Evolutionary conservation across 2,113 vertebrate genomes (phyloP).

Genomic region (Syngnathus scovelli): DNA sequence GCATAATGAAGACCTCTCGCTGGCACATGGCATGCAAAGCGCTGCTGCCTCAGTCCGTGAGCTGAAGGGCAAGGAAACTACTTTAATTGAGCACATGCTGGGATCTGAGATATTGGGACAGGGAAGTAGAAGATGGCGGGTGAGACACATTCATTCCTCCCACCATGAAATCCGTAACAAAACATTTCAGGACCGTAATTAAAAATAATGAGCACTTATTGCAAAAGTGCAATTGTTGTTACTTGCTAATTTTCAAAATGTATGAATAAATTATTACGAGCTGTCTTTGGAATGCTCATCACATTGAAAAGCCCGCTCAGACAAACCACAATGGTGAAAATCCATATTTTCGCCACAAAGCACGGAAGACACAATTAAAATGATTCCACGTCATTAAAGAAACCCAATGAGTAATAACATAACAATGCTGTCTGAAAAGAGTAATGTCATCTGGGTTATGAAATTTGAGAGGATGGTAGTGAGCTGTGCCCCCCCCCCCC

Average conservation of each 20-base stretch:
- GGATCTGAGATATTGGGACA: slow-evolving; percentile 30
- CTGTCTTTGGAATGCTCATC: slow-evolving; percentile 41
- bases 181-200: slow-evolving; percentile 7
- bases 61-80: slow-evolving; percentile 37
- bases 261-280: slow-evolving; percentile 41
- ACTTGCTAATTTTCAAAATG: slow-evolving; percentile 51
- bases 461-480: slow-evolving; percentile 35
- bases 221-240: slow-evolving; percentile 27
- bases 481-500: slow-evolving; percentile 28
- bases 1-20: slow-evolving; percentile 59
- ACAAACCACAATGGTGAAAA: slow-evolving; percentile 35
- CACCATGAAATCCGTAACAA: slow-evolving; percentile 17
- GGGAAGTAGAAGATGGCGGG: background rate
- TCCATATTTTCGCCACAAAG: slow-evolving; percentile 49
- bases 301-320: slow-evolving; percentile 8
- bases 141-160: background rate
- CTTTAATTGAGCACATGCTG: slow-evolving; percentile 63
- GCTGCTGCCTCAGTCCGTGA: slow-evolving; percentile 24
- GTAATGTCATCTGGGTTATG: slow-evolving; percentile 49
- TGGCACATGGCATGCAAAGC: slow-evolving; percentile 35
- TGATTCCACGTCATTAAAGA: slow-evolving; percentile 59
- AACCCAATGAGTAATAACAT: slow-evolving; percentile 46
- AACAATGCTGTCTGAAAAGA: slow-evolving; percentile 48
- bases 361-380: slow-evolving; percentile 51
- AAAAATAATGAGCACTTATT: slow-evolving; percentile 24